Conservation (phyloP, 2,113 vertebrate species). For the Tyrannus savana region DNA sequence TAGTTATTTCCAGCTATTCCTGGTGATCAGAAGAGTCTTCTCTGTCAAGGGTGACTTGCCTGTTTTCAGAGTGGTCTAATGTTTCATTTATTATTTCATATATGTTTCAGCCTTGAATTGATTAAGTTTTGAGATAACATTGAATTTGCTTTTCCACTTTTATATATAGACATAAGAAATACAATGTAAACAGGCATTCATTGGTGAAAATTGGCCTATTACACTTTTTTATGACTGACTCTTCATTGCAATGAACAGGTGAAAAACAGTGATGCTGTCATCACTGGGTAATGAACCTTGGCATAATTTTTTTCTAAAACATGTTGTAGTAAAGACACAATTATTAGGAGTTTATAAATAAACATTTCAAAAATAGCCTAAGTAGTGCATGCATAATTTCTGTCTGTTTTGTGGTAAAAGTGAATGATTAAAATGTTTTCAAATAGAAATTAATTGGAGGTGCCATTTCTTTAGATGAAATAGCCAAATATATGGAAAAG, state of each 20-base stretch:
- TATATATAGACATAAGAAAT: background rate
- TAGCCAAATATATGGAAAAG: constrained; percentile 88
- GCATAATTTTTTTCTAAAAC: constrained; percentile 18
- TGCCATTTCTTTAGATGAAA: constrained; percentile 81
- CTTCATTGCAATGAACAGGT: background rate
- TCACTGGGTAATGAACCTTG: constrained; percentile 21
- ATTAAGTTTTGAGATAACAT: background rate
- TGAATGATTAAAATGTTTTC: constrained; percentile 13
- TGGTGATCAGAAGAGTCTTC: background rate
- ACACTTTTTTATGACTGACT: background rate
- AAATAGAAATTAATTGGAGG: constrained; percentile 14
- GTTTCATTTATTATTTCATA: background rate
- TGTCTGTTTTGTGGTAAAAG: background rate
- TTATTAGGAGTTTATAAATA: constrained; percentile 44
- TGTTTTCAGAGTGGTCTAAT: background rate
- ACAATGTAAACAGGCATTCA: background rate
- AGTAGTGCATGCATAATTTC: background rate
- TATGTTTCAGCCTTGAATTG: background rate
- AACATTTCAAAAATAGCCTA: background rate
- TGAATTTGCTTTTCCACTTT: background rate
- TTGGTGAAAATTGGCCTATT: background rate
- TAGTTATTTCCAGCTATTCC: background rate
- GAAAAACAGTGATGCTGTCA: constrained; percentile 28
- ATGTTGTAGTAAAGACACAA: constrained; percentile 3
- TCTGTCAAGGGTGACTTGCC: background rate